Conservation (phyloP, 2,113 vertebrate genomes). For the Zootoca vivipara region DNA sequence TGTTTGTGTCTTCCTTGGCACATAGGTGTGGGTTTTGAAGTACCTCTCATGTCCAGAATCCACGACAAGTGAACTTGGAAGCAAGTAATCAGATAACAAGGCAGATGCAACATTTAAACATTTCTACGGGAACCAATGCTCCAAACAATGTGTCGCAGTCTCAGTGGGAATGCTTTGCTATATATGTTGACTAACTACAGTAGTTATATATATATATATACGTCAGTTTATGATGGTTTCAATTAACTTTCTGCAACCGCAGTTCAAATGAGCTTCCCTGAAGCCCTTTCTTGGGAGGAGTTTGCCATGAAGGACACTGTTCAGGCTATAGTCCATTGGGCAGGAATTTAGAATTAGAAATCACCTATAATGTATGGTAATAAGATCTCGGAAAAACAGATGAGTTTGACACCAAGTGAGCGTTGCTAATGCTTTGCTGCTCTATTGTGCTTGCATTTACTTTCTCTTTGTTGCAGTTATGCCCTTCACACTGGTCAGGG, state of each 20-base stretch:
- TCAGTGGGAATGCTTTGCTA: no score
- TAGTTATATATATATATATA: background rate
- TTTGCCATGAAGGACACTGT: background rate
- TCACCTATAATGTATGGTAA: background rate
- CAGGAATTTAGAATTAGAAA: conserved; percentile 18
- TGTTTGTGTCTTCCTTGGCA: no score
- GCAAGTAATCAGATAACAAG: no score
- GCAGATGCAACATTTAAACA: no score
- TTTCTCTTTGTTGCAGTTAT: background rate
- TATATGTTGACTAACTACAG: background rate
- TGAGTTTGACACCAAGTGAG: background rate
- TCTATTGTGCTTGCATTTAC: background rate
- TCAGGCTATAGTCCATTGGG: background rate
- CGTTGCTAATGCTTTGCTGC: background rate
- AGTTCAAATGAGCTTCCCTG: conserved; percentile 29
- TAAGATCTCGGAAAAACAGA: conserved; percentile 3
- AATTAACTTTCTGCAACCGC: background rate
- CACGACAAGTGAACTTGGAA: no score
- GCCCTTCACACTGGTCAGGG: background rate
- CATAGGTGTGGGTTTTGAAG: no score
- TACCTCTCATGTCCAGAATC: no score
- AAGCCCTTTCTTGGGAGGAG: background rate
- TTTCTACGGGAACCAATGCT: no score
- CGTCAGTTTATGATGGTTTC: background rate
- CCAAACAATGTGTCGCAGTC: no score